Base-by-base conservation (phyloP, 1,140 invertebrate genomes). In the Mercenaria mercenaria region DNA sequence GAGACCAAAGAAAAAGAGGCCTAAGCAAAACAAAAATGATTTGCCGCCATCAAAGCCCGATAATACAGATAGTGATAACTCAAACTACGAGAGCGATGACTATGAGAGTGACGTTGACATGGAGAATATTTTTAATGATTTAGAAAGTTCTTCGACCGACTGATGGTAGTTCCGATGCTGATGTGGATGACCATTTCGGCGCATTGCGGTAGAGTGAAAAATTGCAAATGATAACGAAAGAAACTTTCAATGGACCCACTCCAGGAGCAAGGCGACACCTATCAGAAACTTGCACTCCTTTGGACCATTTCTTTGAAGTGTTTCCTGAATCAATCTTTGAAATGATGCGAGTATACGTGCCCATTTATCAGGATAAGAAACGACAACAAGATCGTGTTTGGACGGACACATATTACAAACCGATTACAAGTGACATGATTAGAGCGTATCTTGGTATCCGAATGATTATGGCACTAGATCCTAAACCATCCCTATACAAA, bases 281-380 rank as follows among this genome's bases (percentile, higher is more conserved):
- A 47, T 43, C 76, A 50, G 20, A 23, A 23, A 15, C 4, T 10
- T 20, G 37, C 39, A 50, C 32, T 26, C 76, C 76, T 39, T 50
- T 80, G 26, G 37, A 80, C 20, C 47, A 80, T 26, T 80, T 80
- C 32, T 74, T 74, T 41, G 15, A 74, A 74, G n/a, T 74, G 34
- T 74, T 74, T 74, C 69, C 69, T 34, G 37, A 80, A 80, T 3
- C 32, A 15, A 34, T 80, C 3, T 80, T 80, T 34, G 6, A 11
- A 80, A 47, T 41, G 47, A 80, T 41, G 26, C 4, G 34, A 10
- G 69, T 10, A 29, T 37, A 74, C 37, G 34, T 74, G 8, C 37
- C 69, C 4, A 74, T 74, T 74, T 74, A 74, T 32, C 10, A 39
- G 34, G 69, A 4, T 8, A 37, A 11, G 3, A 29, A 37, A 39